Conservation (phyloP, 2,888 invertebrate genomes). For the Horisme vitalbata region DNA sequence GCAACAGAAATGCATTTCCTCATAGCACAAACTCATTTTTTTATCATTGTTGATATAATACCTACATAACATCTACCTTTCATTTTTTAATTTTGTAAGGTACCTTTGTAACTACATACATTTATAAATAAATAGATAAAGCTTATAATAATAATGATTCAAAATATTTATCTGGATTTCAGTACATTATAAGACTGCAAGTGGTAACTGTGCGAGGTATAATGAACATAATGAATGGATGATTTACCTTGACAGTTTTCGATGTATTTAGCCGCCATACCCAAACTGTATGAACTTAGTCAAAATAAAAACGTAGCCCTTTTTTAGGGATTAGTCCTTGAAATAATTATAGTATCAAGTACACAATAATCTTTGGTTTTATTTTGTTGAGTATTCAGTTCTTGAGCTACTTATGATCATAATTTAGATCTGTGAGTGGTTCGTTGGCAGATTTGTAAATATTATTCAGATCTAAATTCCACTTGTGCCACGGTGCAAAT, state of each 20-base stretch:
- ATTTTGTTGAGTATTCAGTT: no score
- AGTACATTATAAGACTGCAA: slow-evolving; percentile 11
- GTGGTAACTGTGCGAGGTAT: slow-evolving; percentile 1
- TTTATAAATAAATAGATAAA: no score
- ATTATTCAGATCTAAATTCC: slow-evolving; percentile 25
- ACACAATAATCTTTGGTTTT: no score
- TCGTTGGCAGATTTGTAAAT: slow-evolving; percentile 19
- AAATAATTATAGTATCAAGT: neutral
- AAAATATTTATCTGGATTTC: neutral
- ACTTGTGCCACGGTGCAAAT: slow-evolving; percentile 36
- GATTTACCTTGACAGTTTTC: slow-evolving; percentile 1
- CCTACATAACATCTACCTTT: no score
- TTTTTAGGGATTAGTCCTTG: no score
- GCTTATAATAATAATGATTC: no score
- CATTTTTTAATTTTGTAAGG: no score
- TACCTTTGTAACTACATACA: neutral
- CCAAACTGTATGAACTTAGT: neutral
- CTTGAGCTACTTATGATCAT: neutral
- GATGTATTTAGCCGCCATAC: neutral
- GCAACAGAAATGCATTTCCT: no score
- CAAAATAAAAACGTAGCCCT: neutral
- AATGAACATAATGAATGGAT: neutral
- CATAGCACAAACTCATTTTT: no score
- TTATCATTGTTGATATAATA: no score
- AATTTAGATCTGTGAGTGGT: slow-evolving; percentile 2